phyloP scores from a whole-genome alignment of 2,113 vertebrate species.

The Amazona vittata region DNA sequence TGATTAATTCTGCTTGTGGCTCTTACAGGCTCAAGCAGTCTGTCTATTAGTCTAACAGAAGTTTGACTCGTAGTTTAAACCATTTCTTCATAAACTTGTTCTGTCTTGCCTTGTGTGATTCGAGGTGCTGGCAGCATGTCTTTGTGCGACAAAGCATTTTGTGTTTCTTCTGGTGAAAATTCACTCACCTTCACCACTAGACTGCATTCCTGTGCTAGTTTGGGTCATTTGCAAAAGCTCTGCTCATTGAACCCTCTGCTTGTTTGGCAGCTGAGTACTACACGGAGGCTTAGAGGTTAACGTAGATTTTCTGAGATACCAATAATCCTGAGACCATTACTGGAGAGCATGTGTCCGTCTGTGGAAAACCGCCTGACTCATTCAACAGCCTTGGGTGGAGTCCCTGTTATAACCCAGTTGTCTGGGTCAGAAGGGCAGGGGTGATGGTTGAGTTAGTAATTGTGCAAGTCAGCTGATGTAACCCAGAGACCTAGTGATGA shows the following conservation, averaged over 20 bases:
- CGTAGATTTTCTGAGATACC: neutral
- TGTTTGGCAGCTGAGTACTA: neutral
- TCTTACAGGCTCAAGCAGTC: neutral
- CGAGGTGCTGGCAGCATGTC: neutral
- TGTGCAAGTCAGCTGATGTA: neutral
- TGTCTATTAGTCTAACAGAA: neutral
- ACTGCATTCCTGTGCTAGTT: neutral
- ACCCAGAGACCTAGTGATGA: neutral
- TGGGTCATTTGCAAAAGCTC: neutral
- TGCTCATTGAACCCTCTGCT: neutral
- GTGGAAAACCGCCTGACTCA: neutral
- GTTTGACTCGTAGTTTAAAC: neutral
- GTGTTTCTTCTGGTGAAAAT: neutral
- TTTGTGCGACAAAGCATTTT: neutral
- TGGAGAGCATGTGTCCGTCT: neutral
- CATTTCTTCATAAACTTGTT: constrained; percentile 6
- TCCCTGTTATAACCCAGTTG: neutral
- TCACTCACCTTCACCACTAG: neutral
- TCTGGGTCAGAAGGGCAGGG: constrained; percentile 17
- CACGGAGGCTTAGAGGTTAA: neutral
- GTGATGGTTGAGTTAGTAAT: neutral
- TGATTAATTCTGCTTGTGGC: neutral
- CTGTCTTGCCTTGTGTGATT: neutral
- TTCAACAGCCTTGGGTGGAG: neutral
- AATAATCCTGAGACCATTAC: neutral